Percentiles rank a stretch among this genome's conserved stretches.
Evolutionary conservation across 1,140 invertebrate species (phyloP).

Genomic region (Lordiphosa stackelbergi): DNA sequence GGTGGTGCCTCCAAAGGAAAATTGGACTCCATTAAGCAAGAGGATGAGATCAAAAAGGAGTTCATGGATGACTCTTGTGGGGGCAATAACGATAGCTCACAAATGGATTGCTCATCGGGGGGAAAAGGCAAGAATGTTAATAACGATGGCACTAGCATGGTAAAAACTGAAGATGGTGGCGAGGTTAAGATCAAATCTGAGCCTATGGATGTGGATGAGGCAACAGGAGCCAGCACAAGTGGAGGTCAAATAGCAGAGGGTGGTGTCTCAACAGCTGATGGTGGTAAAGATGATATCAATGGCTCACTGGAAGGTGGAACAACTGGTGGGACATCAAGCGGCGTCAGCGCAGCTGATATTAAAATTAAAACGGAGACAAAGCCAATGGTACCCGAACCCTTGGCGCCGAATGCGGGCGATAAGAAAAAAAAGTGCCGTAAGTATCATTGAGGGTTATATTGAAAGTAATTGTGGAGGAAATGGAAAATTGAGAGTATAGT

Average conservation of each 20-base stretch:
- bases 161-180: conserved; percentile 79
- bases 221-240: conserved; percentile 2
- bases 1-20: conserved; percentile 79
- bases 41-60: conserved; percentile 84
- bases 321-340: neutral
- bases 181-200: conserved; percentile 77
- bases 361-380: conserved; percentile 79
- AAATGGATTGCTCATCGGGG: conserved; percentile 67
- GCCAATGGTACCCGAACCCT: conserved; percentile 80
- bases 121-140: conserved; percentile 83
- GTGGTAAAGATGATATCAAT: conserved; percentile 81
- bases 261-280: conserved; percentile 17
- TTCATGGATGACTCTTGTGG: conserved; percentile 79
- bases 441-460: conserved; percentile 40
- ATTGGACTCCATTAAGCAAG: conserved; percentile 82
- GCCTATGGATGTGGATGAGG: conserved; percentile 74
- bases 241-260: conserved; percentile 21
- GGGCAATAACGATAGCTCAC: conserved; percentile 76
- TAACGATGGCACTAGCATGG: conserved; percentile 79
- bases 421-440: conserved; percentile 85
- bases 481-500: no score
- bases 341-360: conserved; percentile 36
- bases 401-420: conserved; percentile 80
- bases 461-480: no score
- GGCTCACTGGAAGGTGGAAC: conserved; percentile 71